A percentile compares a stretch with the other conserved stretches of the same genome.
These are phyloP conservation scores for Teleogryllus occipitalis DNA, from an alignment of 1,140 invertebrate species.

Conservation along the genomic window DNA sequence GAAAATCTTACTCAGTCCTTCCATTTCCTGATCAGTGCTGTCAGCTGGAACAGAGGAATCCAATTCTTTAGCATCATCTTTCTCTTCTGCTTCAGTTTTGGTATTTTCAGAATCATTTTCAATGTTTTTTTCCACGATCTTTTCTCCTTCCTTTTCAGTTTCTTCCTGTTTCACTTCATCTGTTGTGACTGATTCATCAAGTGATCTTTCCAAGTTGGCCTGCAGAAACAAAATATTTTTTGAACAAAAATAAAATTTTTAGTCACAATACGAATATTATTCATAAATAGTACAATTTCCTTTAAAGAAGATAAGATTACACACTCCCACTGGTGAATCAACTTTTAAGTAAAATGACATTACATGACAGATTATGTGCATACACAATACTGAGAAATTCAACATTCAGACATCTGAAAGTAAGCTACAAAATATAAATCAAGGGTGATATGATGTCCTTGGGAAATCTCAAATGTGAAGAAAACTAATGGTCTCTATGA, in stretches of 20 bases:
- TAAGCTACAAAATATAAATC: too few relatives aligned
- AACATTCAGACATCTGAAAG: too few relatives aligned
- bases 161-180: constrained; percentile 20
- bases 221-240: constrained; percentile 21
- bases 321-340: too few relatives aligned
- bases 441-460: too few relatives aligned
- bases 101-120: constrained; percentile 26
- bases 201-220: constrained; percentile 27
- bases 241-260: not conserved
- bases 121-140: constrained; percentile 15
- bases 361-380: too few relatives aligned
- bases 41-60: constrained; percentile 20
- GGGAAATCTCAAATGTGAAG: too few relatives aligned
- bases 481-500: too few relatives aligned
- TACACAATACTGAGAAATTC: too few relatives aligned
- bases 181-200: not conserved
- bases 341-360: too few relatives aligned
- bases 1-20: not conserved
- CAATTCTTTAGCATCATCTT: constrained; percentile 28
- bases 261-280: not conserved
- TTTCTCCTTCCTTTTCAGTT: constrained; percentile 12
- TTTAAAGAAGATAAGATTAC: too few relatives aligned
- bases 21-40: not conserved
- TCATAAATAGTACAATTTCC: not conserved
- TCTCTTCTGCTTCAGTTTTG: constrained; percentile 36